Percentiles rank a stretch among this genome's conserved stretches.
These are phyloP conservation scores for Danio albolineatus DNA, from an alignment of 2,797 vertebrate species.

Conservation along the genomic window DNA sequence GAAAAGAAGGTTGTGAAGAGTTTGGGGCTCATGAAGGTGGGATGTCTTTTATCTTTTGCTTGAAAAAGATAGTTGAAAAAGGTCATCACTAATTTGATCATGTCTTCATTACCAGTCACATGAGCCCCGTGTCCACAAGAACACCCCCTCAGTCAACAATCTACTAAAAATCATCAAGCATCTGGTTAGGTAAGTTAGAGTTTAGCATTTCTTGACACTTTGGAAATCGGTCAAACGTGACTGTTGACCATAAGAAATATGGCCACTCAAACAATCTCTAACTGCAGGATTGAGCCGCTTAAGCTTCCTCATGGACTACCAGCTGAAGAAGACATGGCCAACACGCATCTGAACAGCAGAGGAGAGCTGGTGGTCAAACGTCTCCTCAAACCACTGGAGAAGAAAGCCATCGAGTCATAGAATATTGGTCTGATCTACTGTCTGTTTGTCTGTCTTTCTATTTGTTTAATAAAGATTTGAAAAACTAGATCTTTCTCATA, in stretches of 20 bases:
- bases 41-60: too few species aligned
- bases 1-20: slow-evolving; percentile 86
- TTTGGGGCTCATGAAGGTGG: slow-evolving; percentile 89
- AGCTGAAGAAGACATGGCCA: slow-evolving; percentile 86
- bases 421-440: neutral
- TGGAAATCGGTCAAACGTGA: neutral
- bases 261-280: slow-evolving; percentile 5
- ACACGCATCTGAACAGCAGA: slow-evolving; percentile 86
- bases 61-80: too few species aligned
- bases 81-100: neutral
- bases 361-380: slow-evolving; percentile 87
- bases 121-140: slow-evolving; percentile 90
- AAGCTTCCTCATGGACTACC: slow-evolving; percentile 90
- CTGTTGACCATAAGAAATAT: neutral
- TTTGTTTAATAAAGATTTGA: slow-evolving; percentile 33
- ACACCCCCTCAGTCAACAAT: slow-evolving; percentile 89
- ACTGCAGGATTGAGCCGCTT: slow-evolving; percentile 87
- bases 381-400: slow-evolving; percentile 77
- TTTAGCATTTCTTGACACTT: neutral
- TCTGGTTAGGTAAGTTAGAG: slow-evolving; percentile 87
- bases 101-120: slow-evolving; percentile 75
- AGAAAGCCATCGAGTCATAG: slow-evolving; percentile 77
- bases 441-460: neutral
- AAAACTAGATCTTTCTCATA: neutral
- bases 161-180: slow-evolving; percentile 92